These are phyloP conservation scores for Trichogramma dendrolimi DNA, from an alignment of 2,888 invertebrate species.

Conservation along the genomic window DNA sequence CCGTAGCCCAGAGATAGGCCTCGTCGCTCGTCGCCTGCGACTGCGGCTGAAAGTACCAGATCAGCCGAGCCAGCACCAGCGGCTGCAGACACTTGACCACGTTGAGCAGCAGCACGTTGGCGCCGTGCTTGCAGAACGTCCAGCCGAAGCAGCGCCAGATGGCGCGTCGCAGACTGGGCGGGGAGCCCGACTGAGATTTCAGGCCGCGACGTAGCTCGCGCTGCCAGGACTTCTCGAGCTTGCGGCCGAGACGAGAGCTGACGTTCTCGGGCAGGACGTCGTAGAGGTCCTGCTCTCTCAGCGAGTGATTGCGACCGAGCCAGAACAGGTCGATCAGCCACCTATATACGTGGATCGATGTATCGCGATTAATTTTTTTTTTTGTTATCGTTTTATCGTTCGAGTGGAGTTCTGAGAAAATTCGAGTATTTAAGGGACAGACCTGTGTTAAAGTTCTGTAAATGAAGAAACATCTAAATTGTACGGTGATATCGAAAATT, in stretches of 20 bases:
- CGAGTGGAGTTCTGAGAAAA: no score
- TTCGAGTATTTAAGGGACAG: no score
- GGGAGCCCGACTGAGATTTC: neutral
- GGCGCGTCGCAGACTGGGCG: slow-evolving; percentile 60
- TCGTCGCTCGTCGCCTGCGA: slow-evolving; percentile 53
- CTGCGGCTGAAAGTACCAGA: slow-evolving; percentile 60
- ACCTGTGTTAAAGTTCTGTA: no score
- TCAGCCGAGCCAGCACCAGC: slow-evolving; percentile 59
- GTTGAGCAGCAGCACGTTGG: slow-evolving; percentile 57
- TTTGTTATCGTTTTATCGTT: no score
- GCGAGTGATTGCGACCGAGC: slow-evolving; percentile 60
- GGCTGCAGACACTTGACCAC: slow-evolving; percentile 62
- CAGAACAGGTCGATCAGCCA: slow-evolving; percentile 65
- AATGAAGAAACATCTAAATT: no score
- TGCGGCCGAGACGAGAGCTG: slow-evolving; percentile 63
- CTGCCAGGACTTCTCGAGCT: slow-evolving; percentile 57
- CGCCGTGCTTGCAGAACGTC: slow-evolving; percentile 60
- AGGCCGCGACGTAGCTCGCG: neutral
- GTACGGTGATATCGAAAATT: no score
- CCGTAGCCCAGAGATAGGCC: slow-evolving; percentile 66
- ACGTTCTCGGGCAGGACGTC: slow-evolving; percentile 60
- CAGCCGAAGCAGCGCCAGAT: slow-evolving; percentile 60
- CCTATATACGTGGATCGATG: slow-evolving; percentile 52
- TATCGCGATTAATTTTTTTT: no score
- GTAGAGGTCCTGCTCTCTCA: slow-evolving; percentile 64